phyloP scores from a whole-genome alignment of 2,113 vertebrate genomes.

The cat (Felis catus) region DNA sequence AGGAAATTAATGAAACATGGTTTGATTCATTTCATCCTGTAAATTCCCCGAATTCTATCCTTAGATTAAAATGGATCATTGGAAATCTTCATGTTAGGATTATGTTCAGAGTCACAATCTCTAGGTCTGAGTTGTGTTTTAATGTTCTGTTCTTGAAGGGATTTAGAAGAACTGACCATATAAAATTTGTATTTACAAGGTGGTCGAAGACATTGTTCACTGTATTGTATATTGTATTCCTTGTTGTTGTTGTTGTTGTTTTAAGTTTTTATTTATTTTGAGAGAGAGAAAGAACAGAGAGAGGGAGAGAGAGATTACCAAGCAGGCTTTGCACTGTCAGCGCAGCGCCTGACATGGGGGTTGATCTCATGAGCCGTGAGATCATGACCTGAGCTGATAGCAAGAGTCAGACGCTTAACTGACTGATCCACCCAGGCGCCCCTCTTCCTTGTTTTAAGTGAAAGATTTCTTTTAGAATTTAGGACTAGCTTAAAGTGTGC shows the following conservation, averaged over 20 bases:
- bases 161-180: neutral
- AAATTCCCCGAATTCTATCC: neutral
- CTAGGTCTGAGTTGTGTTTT: neutral
- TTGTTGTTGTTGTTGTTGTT: neutral
- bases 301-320: too few relatives aligned
- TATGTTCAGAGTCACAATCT: neutral
- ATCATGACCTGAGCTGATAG: too few relatives aligned
- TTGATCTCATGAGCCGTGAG: too few relatives aligned
- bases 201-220: neutral
- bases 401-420: too few relatives aligned
- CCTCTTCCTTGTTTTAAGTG: neutral
- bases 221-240: neutral
- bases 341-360: too few relatives aligned
- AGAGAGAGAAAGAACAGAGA: too few relatives aligned
- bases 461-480: slow-evolving; percentile 6
- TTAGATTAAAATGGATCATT: slow-evolving; percentile 26
- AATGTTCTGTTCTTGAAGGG: neutral
- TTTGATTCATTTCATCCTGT: neutral
- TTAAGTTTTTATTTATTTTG: too few relatives aligned
- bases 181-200: slow-evolving; percentile 4
- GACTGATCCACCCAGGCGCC: too few relatives aligned
- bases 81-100: neutral
- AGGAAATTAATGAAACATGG: neutral
- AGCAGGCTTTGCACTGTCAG: too few relatives aligned
- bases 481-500: neutral